A percentile compares a stretch with the other conserved stretches of the same genome.
phyloP scores from a whole-genome alignment of 2,797 vertebrate species.

The Myiothlypis chrysogaster region DNA sequence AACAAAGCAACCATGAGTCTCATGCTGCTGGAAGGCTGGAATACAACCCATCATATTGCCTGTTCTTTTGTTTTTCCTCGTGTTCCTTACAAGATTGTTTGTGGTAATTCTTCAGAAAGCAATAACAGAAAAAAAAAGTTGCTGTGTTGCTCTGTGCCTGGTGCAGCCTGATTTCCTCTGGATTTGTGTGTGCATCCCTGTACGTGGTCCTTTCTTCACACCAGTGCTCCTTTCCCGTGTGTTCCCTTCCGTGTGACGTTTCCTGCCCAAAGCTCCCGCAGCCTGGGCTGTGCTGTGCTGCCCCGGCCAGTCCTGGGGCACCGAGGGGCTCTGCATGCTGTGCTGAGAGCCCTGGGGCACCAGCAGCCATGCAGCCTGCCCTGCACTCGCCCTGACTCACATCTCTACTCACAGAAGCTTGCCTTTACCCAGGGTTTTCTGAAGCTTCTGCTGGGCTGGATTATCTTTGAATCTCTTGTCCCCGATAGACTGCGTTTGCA shows the following conservation, averaged over 20 bases:
- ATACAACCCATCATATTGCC: not conserved
- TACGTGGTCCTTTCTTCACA: not conserved
- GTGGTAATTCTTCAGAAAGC: not conserved
- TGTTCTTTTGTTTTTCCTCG: not conserved
- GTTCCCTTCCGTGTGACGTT: not conserved
- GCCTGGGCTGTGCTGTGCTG: not conserved
- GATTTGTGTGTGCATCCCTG: not conserved
- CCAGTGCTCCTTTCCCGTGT: not conserved
- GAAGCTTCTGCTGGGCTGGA: not conserved
- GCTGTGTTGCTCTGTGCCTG: not conserved
- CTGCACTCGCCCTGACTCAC: not conserved
- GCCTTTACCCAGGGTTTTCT: not conserved
- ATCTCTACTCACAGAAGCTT: not conserved
- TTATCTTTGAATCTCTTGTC: constrained; percentile 11
- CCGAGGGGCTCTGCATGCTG: not conserved
- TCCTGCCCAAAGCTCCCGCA: not conserved
- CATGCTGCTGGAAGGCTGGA: not conserved
- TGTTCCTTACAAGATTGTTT: not conserved
- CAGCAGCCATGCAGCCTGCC: not conserved
- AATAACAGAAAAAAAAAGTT: not conserved
- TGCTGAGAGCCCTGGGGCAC: not conserved
- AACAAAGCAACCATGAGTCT: not conserved
- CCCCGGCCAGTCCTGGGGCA: not conserved
- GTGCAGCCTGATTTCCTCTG: not conserved
- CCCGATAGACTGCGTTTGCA: not conserved